Evolutionary conservation across 2,888 invertebrate species (phyloP), one percentile per base, ranked within the genome.

Genomic region (Mystacides longicornis): DNA sequence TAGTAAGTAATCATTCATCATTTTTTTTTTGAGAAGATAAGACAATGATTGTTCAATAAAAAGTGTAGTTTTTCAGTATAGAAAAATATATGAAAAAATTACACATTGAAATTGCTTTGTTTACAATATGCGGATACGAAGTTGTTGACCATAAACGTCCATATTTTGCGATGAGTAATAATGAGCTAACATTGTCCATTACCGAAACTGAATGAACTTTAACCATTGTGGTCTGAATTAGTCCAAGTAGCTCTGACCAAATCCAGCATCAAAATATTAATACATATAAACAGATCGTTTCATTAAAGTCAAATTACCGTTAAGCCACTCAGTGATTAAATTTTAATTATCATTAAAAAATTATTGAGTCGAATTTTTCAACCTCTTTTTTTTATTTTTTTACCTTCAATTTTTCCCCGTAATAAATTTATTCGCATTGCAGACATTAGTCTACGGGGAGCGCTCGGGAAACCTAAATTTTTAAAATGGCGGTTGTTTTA

Each of bases 401-500:
- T 46, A 16, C 19, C 19, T 19, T 46, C 4, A 5, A 19, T 46
- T 46, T 46, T 46, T 14, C 3, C 7, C 46, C 46, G 3, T 18
- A 46, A 18, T 18, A 46, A 46, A 18, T 46, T 46, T 18, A 18
- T 46, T 46, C 21, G 46, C 21, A 20, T 5, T 46, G 46, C 46
- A 46, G 46, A 46, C 46, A 46, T 46, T 21, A 21, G 46, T 46
- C 46, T 20, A 19, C 20, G 19, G 46, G 46, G 46, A 20, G 46
- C 14, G 21, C 46, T 46, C 21, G 21, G 20, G 20, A 46, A 46
- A 46, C 46, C 46, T 46, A 46, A 46, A 46, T 46, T 46, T 46
- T 46, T 46, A 46, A 46, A 46, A 46, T 46, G 46, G 46, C 46
- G 46, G 46, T 46, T 21, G 46, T 5, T 46, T 46, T 16, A 19